phyloP scores from a whole-genome alignment of 2,113 vertebrate genomes.

The Ia io region DNA sequence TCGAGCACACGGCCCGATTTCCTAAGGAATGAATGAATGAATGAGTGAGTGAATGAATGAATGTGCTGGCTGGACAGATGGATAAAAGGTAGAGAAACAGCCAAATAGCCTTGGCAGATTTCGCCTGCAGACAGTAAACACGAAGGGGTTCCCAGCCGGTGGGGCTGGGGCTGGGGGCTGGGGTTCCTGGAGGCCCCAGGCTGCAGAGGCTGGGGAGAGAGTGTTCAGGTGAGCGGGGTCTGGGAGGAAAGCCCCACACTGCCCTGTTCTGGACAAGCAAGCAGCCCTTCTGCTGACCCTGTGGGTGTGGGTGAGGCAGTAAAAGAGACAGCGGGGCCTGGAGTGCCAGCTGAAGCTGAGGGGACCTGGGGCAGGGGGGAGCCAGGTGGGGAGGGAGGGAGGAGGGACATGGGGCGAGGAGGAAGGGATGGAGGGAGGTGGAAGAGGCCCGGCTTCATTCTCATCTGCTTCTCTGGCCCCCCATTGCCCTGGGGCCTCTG shows the following conservation, averaged over 20 bases:
- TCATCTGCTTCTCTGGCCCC: not conserved
- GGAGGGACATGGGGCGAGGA: not conserved
- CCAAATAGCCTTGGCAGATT: not conserved
- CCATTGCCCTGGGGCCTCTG: not conserved
- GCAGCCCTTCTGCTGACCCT: not conserved
- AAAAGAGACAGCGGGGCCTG: not conserved
- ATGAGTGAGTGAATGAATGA: not conserved
- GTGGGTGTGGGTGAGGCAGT: too few relatives aligned
- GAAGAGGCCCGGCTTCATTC: not conserved
- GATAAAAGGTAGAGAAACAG: not conserved
- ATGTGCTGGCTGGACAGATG: too few relatives aligned
- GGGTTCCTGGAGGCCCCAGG: not conserved
- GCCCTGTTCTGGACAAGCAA: not conserved
- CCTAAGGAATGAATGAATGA: not conserved
- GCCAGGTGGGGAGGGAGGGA: slow-evolving; percentile 44
- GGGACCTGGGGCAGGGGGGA: not conserved
- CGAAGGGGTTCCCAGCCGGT: fast-evolving
- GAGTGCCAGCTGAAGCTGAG: not conserved
- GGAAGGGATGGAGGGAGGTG: not conserved
- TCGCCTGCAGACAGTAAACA: not conserved
- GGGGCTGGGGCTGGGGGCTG: too few relatives aligned
- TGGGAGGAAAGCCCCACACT: not conserved
- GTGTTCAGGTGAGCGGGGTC: not conserved
- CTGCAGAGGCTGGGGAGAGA: not conserved
- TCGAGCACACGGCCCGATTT: too few relatives aligned